Conservation (phyloP, 2,797 vertebrate genomes). For the Pipistrellus nathusii region DNA sequence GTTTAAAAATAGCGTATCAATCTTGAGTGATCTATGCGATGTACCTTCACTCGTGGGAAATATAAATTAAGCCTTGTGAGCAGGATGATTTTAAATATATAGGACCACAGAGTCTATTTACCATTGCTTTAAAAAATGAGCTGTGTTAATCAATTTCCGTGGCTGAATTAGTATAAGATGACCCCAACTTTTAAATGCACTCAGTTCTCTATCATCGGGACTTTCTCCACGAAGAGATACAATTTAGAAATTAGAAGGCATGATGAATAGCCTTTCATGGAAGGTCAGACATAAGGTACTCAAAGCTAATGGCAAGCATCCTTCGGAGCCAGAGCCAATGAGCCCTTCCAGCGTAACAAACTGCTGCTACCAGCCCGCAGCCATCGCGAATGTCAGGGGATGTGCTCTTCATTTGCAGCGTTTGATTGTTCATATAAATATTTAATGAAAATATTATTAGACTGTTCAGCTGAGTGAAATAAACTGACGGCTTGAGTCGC, state of each 20-base stretch:
- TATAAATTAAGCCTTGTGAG: conserved; percentile 44
- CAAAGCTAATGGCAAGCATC: conserved; percentile 80
- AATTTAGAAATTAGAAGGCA: conserved; percentile 67
- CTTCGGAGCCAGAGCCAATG: conserved; percentile 71
- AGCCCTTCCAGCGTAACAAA: conserved; percentile 70
- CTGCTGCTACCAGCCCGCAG: conserved; percentile 69
- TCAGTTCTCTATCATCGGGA: conserved; percentile 67
- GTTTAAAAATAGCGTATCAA: background rate
- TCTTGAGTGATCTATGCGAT: conserved; percentile 17
- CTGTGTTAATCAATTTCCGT: conserved; percentile 52
- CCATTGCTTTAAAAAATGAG: conserved; percentile 49
- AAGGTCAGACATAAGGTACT: conserved; percentile 77
- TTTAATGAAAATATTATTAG: conserved; percentile 87
- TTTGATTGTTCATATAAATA: conserved; percentile 86
- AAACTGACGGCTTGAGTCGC: conserved; percentile 76
- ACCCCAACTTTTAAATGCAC: conserved; percentile 64
- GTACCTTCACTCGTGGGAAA: conserved; percentile 57
- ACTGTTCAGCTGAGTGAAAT: conserved; percentile 84
- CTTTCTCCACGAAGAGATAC: conserved; percentile 71
- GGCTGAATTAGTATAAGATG: conserved; percentile 58
- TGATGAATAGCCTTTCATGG: conserved; percentile 72
- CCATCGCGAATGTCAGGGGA: conserved; percentile 81
- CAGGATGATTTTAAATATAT: conserved; percentile 1
- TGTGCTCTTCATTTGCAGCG: conserved; percentile 78
- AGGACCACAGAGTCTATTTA: conserved; percentile 45